phyloP scores from a whole-genome alignment of 2,113 vertebrate species.

The Nematolebias whitei region DNA sequence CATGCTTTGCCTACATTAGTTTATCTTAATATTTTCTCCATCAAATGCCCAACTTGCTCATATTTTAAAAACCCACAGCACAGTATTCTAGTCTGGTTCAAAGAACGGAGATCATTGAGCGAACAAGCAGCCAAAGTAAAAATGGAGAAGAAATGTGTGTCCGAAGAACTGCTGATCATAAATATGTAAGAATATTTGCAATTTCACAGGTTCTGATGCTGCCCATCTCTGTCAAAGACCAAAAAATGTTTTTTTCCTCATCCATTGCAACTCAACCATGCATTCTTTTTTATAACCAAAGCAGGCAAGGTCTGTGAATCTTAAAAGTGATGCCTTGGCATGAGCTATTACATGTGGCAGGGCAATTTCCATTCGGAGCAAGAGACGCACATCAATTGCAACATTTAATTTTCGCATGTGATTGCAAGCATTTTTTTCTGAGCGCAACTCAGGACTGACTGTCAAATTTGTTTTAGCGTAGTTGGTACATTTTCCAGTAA shows the following conservation, averaged over 20 bases:
- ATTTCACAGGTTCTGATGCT: constrained; percentile 9
- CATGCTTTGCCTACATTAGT: too few relatives aligned
- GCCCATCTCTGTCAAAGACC: constrained; percentile 10
- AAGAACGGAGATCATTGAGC: too few relatives aligned
- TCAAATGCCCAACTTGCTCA: too few relatives aligned
- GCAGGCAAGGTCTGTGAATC: constrained; percentile 44
- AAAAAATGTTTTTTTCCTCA: constrained; percentile 28
- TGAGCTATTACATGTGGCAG: constrained; percentile 78
- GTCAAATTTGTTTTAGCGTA: constrained; percentile 46
- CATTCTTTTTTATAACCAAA: constrained; percentile 31
- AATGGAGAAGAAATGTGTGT: too few relatives aligned
- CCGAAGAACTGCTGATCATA: too few relatives aligned
- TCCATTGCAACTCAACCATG: constrained; percentile 14
- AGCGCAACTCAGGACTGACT: constrained; percentile 28
- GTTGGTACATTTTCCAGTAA: constrained; percentile 48
- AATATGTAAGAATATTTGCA: too few relatives aligned
- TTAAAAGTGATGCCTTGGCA: constrained; percentile 34
- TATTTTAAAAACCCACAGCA: too few relatives aligned
- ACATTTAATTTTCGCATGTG: constrained; percentile 76
- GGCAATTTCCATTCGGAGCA: constrained; percentile 75
- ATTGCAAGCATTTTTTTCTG: constrained; percentile 63
- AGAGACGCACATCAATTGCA: constrained; percentile 38
- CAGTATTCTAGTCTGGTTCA: too few relatives aligned
- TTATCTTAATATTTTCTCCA: too few relatives aligned
- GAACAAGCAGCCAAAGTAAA: too few relatives aligned